Evolutionary conservation across 2,113 vertebrate species (phyloP), one percentile per base, ranked within the genome.

Genomic region (Okapia johnstoni): DNA sequence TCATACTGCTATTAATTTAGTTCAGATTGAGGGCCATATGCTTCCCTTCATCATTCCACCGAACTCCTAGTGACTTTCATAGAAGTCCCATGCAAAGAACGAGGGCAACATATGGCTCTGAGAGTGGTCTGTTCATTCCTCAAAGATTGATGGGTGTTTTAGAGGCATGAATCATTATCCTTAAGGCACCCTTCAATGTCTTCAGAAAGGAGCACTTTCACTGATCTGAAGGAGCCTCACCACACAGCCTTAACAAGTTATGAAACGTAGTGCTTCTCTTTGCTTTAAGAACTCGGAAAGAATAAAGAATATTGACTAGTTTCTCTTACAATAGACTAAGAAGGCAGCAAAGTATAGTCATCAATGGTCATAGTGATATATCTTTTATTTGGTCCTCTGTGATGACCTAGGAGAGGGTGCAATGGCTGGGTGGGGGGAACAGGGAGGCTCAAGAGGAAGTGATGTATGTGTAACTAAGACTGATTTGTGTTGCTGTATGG

Each of bases 1-100:
- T 97, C 97, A 98, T 95, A 97, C 97, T 97, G 98, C 96, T 98
- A 98, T 98, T 98, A 98, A 98, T 98, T 97, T 95, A 93, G 85
- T 92, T 96, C 95, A 58, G 79, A 96, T 85, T 90, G 66, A 43
- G 58, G 30, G 88, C 97, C 98, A 98, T 98, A 98, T 97, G 98
- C 43, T 97, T 96, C 61, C 66, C 77, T 83, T 97, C 97, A 55
- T 73, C 92, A 66, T 96, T 91, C 81, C 43, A 84, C 86, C 76
- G 96, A 98, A 97, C 88, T 97, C 97, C 97, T 93, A 58, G 88
- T 46, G 94, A 76, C 85, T 93, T 90, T 60, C 46, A 12, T 33
- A 93, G 90, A 97, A 87, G 61, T 86, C n/a, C 52, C 81, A 91
- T 17, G 28, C 52, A 81, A 93, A 92, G 85, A 98, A 63, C 8